Percentiles rank a stretch among this genome's conserved stretches.
Evolutionary conservation across 2,888 invertebrate species (phyloP).

Genomic region (Drosophila cognata): DNA sequence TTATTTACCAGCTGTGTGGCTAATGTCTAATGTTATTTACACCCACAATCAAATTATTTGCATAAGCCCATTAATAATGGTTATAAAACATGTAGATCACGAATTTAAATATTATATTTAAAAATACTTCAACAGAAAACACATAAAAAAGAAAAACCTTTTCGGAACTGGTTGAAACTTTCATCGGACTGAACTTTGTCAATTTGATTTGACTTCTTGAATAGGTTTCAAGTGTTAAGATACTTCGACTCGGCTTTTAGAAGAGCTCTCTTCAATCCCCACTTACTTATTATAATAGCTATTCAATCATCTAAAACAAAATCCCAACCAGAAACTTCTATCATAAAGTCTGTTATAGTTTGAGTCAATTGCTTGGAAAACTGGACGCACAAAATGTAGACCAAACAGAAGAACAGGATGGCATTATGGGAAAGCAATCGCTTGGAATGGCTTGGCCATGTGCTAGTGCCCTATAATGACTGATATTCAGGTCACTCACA

Average conservation of each 20-base stretch:
- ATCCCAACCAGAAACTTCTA: neutral
- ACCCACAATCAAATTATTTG: neutral
- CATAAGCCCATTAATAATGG: neutral
- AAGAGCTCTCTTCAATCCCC: neutral
- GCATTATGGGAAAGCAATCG: constrained; percentile 30
- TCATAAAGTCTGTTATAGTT: neutral
- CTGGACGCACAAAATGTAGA: constrained; percentile 6
- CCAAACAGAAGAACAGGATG: neutral
- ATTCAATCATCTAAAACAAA: too few relatives aligned
- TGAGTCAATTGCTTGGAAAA: neutral
- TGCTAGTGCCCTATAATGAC: constrained; percentile 38
- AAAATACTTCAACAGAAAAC: neutral
- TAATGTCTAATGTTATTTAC: neutral
- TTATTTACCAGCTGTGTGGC: neutral
- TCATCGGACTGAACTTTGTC: neutral
- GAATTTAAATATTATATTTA: neutral
- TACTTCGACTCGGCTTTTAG: neutral
- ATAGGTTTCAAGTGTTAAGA: neutral
- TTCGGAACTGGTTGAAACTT: neutral
- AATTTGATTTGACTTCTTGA: neutral
- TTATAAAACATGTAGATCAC: neutral
- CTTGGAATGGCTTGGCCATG: constrained; percentile 26
- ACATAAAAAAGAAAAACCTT: neutral
- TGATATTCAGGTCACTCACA: constrained; percentile 68
- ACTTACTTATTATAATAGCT: neutral